These are phyloP conservation scores for Holocentrus rufus DNA, from an alignment of 2,797 vertebrate species.

Conservation along the genomic window DNA sequence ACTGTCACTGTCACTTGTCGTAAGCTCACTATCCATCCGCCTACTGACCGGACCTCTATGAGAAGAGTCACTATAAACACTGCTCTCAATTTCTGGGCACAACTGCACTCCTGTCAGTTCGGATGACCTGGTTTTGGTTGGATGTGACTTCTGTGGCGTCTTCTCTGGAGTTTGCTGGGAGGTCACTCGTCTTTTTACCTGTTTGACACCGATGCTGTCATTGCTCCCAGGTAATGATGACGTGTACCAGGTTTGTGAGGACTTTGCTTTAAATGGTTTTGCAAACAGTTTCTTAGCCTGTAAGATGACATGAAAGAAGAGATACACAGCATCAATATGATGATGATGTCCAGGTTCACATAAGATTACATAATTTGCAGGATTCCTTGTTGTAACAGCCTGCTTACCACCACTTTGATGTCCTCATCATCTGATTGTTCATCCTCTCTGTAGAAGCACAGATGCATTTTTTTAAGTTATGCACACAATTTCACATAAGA, in stretches of 20 bases:
- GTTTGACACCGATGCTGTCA: not conserved
- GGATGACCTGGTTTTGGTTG: not conserved
- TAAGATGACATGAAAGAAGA: constrained; percentile 6
- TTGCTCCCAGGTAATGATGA: not conserved
- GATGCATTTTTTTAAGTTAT: not conserved
- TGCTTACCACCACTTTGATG: constrained; percentile 79
- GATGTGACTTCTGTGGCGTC: rapidly evolving
- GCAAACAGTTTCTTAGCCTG: constrained; percentile 63
- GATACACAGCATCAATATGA: not conserved
- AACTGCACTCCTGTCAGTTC: rapidly evolving
- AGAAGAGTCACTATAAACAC: not conserved
- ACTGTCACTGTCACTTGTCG: not conserved
- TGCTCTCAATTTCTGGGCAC: not conserved
- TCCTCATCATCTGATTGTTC: constrained; percentile 51
- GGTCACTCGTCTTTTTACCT: not conserved
- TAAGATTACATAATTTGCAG: not conserved
- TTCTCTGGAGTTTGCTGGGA: not conserved
- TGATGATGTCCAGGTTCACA: not conserved
- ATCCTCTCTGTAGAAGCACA: constrained; percentile 56
- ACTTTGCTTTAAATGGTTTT: constrained; percentile 34
- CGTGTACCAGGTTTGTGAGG: constrained; percentile 26
- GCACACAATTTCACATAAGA: not conserved
- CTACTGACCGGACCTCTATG: not conserved
- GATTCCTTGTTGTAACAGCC: not conserved
- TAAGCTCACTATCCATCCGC: not conserved